Evolutionary conservation across 2,797 vertebrate species (phyloP).

Genomic region (Epinephelus coioides): DNA sequence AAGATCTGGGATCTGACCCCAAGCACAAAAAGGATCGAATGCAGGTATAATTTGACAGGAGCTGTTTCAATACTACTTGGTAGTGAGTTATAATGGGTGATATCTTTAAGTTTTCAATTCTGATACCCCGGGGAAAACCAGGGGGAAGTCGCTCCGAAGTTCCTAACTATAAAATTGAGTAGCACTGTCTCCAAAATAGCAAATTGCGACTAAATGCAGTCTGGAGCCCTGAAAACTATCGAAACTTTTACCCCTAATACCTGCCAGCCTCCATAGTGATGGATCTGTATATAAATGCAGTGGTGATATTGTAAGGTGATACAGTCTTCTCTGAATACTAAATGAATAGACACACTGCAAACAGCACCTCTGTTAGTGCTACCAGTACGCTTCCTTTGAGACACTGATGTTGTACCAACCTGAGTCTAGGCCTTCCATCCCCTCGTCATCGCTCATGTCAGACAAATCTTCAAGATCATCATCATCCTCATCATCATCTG

Average conservation of each 20-base stretch:
- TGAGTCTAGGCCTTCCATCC: conserved; percentile 68
- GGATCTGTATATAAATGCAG: background rate
- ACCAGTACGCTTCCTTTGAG: background rate
- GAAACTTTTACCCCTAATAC: background rate
- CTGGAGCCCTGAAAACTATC: background rate
- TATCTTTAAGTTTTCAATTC: too few relatives aligned
- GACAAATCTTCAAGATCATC: conserved; percentile 79
- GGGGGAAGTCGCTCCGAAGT: too few relatives aligned
- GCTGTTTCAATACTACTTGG: too few relatives aligned
- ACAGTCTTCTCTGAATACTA: background rate
- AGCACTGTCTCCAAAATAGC: too few relatives aligned
- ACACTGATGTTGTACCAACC: conserved; percentile 60
- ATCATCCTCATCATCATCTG: conserved; percentile 74
- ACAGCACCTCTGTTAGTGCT: background rate
- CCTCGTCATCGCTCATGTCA: conserved; percentile 81
- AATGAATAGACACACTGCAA: background rate
- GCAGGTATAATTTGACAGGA: too few relatives aligned
- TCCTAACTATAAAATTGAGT: too few relatives aligned
- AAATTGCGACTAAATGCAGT: too few relatives aligned
- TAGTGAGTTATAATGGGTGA: too few relatives aligned
- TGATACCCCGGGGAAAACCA: too few relatives aligned
- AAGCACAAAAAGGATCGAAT: too few relatives aligned
- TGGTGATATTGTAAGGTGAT: background rate
- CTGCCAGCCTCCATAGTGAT: background rate
- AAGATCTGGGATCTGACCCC: too few relatives aligned